A percentile compares a stretch with the other conserved stretches of the same genome.
Evolutionary conservation across 2,113 vertebrate species (phyloP).

Genomic region (Oncorhynchus nerka): DNA sequence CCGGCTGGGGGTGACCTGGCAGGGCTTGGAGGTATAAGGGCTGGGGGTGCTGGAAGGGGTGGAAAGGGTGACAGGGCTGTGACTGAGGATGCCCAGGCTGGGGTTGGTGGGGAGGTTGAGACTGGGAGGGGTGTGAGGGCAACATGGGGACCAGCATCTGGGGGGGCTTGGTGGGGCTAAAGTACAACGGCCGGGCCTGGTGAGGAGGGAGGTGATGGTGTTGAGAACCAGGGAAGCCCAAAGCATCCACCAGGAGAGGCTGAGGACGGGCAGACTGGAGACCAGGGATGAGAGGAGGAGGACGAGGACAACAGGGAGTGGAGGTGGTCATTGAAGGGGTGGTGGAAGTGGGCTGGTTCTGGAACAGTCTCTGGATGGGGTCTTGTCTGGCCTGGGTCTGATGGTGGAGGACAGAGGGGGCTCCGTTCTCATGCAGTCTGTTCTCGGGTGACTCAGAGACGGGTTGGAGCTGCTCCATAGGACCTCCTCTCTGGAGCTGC

Average conservation of each 20-base stretch:
- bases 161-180: conserved; percentile 41
- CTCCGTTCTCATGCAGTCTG: conserved; percentile 74
- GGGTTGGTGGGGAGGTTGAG: conserved; percentile 35
- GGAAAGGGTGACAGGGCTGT: not conserved
- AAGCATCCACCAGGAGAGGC: conserved; percentile 23
- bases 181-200: conserved; percentile 64
- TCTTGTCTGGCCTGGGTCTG: conserved; percentile 38
- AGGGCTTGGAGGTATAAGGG: not conserved
- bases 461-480: too few species aligned
- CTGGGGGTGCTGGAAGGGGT: not conserved
- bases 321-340: not conserved
- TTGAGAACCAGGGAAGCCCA: not conserved
- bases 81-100: conserved; percentile 32
- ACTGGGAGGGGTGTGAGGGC: not conserved
- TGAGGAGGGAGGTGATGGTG: conserved; percentile 30
- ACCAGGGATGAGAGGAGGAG: conserved; percentile 39
- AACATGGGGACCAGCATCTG: not conserved
- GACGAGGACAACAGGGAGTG: conserved; percentile 30
- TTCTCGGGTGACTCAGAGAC: conserved; percentile 65
- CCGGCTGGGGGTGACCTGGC: conserved; percentile 26
- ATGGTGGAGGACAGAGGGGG: conserved; percentile 35
- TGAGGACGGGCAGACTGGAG: conserved; percentile 46
- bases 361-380: conserved; percentile 76
- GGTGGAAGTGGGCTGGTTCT: conserved; percentile 43
- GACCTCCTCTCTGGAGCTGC: too few species aligned